phyloP scores from a whole-genome alignment of 2,797 vertebrate genomes.

The Austrolebias charrua region DNA sequence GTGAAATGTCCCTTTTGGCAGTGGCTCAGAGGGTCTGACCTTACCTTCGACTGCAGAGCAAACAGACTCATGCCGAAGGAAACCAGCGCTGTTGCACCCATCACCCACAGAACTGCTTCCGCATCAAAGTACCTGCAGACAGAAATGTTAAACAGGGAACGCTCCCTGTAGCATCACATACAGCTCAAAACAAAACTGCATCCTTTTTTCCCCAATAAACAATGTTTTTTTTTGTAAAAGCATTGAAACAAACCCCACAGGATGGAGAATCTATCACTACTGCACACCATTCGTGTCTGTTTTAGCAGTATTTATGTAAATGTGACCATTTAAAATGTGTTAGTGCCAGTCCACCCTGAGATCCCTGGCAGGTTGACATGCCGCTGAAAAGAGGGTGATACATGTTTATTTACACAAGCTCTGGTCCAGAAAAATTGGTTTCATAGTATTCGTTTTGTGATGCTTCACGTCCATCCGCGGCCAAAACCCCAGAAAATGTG shows the following conservation, averaged over 20 bases:
- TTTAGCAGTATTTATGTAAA: conserved; percentile 30
- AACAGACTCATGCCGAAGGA: conserved; percentile 80
- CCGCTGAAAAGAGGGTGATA: conserved; percentile 11
- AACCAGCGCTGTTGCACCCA: conserved; percentile 78
- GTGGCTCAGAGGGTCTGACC: conserved; percentile 43
- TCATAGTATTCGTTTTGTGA: conserved; percentile 14
- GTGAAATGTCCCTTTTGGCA: conserved; percentile 48
- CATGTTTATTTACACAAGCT: conserved; percentile 30
- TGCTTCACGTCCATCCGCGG: conserved; percentile 16
- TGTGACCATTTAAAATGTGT: conserved; percentile 39
- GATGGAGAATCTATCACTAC: conserved; percentile 29
- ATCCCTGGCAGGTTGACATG: conserved; percentile 22
- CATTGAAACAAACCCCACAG: conserved; percentile 10
- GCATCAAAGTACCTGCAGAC: conserved; percentile 75
- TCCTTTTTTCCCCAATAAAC: not conserved
- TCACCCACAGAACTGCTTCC: conserved; percentile 81
- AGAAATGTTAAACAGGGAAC: conserved; percentile 35
- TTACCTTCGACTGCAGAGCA: conserved; percentile 85
- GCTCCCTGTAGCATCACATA: not conserved
- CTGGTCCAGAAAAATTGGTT: conserved; percentile 16
- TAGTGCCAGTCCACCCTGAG: conserved; percentile 46
- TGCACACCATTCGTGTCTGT: conserved; percentile 24
- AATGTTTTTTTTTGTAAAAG: conserved; percentile 10
- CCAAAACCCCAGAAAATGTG: conserved; percentile 12
- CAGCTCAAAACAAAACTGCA: too few relatives aligned